These are phyloP conservation scores for Calephelis nemesis DNA, from an alignment of 1,140 invertebrate species.

Conservation along the genomic window DNA sequence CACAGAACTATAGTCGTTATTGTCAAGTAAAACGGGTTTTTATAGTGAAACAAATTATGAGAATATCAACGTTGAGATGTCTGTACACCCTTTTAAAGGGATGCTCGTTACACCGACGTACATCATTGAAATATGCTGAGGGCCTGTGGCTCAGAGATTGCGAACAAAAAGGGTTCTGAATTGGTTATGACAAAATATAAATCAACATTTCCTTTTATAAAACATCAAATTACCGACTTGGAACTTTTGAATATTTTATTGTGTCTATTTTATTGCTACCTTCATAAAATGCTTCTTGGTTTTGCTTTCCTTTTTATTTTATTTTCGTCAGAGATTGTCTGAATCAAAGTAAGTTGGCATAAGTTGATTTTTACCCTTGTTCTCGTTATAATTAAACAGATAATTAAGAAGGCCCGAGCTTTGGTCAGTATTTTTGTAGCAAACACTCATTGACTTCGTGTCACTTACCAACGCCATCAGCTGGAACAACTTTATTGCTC, in stretches of 20 bases:
- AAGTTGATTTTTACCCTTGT: too few species aligned
- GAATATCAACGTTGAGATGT: slow-evolving; percentile 23
- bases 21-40: slow-evolving; percentile 14
- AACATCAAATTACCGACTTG: slow-evolving; percentile 17
- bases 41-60: slow-evolving; percentile 16
- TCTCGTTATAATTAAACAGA: too few species aligned
- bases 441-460: too few species aligned
- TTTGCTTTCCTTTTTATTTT: background rate
- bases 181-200: slow-evolving; percentile 45
- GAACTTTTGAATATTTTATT: slow-evolving; percentile 12
- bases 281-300: too few species aligned
- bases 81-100: slow-evolving; percentile 43
- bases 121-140: slow-evolving; percentile 58
- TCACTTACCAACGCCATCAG: too few species aligned
- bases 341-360: background rate
- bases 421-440: too few species aligned
- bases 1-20: slow-evolving; percentile 32
- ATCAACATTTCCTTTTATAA: slow-evolving; percentile 36
- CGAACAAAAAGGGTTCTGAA: slow-evolving; percentile 53
- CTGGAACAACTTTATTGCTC: too few species aligned
- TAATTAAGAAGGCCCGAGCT: too few species aligned
- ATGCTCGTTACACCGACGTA: slow-evolving; percentile 45
- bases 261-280: background rate
- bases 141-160: slow-evolving; percentile 43
- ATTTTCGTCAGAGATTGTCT: background rate